Conservation (phyloP, 2,888 invertebrate genomes). For the Tenthredo notha region DNA sequence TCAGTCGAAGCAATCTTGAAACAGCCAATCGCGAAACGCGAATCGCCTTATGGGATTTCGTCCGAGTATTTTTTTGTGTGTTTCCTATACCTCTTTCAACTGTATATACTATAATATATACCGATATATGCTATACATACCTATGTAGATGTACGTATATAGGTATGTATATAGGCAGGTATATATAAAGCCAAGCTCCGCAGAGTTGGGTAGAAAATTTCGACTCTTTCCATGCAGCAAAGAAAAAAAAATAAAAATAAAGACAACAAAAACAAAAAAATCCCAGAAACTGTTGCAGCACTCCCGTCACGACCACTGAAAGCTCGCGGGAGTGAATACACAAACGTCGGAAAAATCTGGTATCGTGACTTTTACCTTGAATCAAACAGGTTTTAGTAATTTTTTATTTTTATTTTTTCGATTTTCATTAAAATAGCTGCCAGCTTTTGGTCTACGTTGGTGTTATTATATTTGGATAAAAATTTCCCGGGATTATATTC, state of each 20-base stretch:
- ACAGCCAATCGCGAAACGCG: constrained; percentile 27
- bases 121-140: no score
- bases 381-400: constrained; percentile 41
- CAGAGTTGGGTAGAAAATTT: constrained; percentile 13
- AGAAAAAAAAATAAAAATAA: neutral
- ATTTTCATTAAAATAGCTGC: neutral
- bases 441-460: neutral
- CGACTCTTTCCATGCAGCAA: neutral
- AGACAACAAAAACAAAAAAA: neutral
- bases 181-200: neutral
- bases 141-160: neutral
- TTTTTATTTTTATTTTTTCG: neutral
- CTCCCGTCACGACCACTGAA: constrained; percentile 18
- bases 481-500: neutral
- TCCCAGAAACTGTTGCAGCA: constrained; percentile 26
- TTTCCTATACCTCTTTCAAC: neutral
- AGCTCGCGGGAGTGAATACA: constrained; percentile 43
- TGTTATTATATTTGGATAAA: neutral
- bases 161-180: neutral
- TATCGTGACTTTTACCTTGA: neutral
- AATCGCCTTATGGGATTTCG: constrained; percentile 47
- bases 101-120: neutral
- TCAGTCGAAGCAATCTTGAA: constrained; percentile 38
- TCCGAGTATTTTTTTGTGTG: neutral
- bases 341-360: constrained; percentile 11